Conservation (phyloP, 2,113 vertebrate species). For the Cranoglanis bouderius region DNA sequence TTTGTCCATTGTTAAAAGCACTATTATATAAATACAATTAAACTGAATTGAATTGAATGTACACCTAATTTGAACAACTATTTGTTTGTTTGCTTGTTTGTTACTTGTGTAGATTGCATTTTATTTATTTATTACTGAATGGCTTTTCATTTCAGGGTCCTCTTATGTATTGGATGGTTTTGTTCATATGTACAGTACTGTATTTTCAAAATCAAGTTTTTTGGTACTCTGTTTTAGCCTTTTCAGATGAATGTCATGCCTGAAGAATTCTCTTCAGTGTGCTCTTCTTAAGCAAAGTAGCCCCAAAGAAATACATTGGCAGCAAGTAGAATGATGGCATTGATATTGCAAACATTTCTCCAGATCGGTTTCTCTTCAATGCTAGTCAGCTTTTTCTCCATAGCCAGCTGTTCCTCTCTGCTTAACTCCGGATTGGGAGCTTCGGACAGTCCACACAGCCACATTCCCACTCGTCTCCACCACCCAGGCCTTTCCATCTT, state of each 20-base stretch:
- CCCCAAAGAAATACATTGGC: conserved; percentile 90
- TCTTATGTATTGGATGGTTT: background rate
- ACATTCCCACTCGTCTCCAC: conserved; percentile 70
- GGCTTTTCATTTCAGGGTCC: background rate
- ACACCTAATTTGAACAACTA: background rate
- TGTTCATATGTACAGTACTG: background rate
- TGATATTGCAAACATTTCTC: conserved; percentile 79
- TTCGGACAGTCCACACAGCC: conserved; percentile 80
- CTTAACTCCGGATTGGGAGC: conserved; percentile 51
- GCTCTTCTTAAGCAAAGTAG: conserved; percentile 73
- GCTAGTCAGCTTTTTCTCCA: conserved; percentile 75
- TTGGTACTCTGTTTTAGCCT: background rate
- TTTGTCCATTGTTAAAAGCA: background rate
- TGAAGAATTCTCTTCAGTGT: background rate
- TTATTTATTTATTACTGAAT: background rate
- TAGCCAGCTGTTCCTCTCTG: conserved; percentile 64
- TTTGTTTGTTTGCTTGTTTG: background rate
- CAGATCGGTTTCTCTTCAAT: conserved; percentile 80
- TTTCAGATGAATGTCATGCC: background rate
- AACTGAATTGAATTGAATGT: background rate
- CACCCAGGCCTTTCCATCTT: conserved; percentile 48
- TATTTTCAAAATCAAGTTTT: background rate
- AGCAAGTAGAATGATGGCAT: conserved; percentile 81
- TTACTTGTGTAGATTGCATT: background rate
- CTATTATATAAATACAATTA: background rate